Base-by-base conservation (phyloP, 1,140 invertebrate species). In the Periplaneta americana region DNA sequence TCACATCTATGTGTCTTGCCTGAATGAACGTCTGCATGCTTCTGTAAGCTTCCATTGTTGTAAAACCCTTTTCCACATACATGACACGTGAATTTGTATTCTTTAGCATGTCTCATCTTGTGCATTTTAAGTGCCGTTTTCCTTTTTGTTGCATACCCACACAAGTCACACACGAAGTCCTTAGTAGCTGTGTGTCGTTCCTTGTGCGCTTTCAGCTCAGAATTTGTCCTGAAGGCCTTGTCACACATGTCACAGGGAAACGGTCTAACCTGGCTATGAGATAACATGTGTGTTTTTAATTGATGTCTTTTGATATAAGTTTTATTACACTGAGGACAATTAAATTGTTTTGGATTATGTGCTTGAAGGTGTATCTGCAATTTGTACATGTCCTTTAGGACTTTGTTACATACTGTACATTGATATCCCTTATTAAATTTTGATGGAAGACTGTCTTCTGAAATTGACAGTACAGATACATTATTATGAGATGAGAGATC, bases 191-290 rank as follows among this genome's bases (percentile, higher is more conserved):
- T 76, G 31, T 76, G 75, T 57, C 48, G 17, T 31, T 36, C 32
- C 1, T 31, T 15, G 32, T 76, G 75, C 17, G 33, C 31, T 57
- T 11, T 79, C 22, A 79, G 15, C 36, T 48, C 22, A 22, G 17
- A 22, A 8, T 80, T 80, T 2, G 92, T 87, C 28, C 93, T 87
- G 83, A 93, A 93, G 0, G 90, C 89, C 85, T 92, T 91, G 39
- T 86, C 88, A 85, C 93, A 93, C 4, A 89, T 85, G 28, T 88
- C 86, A n/a, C 76, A 78, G 1, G 13, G 15, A 78, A 36, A 78
- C n/a, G 76, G 76, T n/a, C n/a, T n/a, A n/a, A n/a, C n/a, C n/a
- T n/a, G n/a, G n/a, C n/a, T n/a, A n/a, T n/a, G n/a, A n/a, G n/a
- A n/a, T n/a, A n/a, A n/a, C n/a, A n/a, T n/a, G n/a, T n/a, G n/a